Conservation (phyloP, 2,888 invertebrate species). For the Hirudinaria manillensis region DNA sequence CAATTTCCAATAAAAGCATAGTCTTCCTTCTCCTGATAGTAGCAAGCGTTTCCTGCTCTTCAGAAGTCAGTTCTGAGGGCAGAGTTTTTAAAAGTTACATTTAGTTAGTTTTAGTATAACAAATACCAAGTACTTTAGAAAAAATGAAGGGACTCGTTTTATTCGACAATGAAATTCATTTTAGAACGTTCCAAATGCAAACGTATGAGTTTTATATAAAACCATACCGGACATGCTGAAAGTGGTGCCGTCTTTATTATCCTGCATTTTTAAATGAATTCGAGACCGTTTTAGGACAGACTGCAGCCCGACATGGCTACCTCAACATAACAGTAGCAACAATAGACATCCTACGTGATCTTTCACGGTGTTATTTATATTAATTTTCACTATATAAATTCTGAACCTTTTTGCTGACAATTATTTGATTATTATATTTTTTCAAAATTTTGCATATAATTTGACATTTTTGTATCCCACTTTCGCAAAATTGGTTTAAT, state of each 20-base stretch:
- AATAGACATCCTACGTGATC: no score
- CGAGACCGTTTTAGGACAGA: not conserved
- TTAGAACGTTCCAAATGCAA: no score
- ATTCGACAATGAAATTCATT: no score
- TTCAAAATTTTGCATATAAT: no score
- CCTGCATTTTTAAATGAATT: constrained; percentile 8
- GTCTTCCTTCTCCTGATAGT: constrained; percentile 25
- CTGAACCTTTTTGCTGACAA: no score
- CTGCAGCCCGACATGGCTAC: not conserved
- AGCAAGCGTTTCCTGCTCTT: constrained; percentile 25
- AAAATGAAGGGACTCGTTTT: not conserved
- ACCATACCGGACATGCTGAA: not conserved
- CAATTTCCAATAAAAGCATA: constrained; percentile 25
- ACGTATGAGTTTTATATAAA: not conserved
- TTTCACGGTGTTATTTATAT: no score
- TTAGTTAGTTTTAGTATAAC: not conserved
- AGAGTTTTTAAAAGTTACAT: not conserved
- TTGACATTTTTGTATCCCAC: no score
- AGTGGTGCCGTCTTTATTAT: not conserved
- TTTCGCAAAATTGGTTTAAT: no score
- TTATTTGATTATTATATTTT: no score
- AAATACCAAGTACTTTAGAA: not conserved
- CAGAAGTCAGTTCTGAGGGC: constrained; percentile 7
- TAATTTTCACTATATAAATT: no score
- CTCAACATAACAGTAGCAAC: no score